Percentiles rank a stretch among this genome's conserved stretches.
phyloP scores from a whole-genome alignment of 2,113 vertebrate genomes.

The Pseudopipra pipra region DNA sequence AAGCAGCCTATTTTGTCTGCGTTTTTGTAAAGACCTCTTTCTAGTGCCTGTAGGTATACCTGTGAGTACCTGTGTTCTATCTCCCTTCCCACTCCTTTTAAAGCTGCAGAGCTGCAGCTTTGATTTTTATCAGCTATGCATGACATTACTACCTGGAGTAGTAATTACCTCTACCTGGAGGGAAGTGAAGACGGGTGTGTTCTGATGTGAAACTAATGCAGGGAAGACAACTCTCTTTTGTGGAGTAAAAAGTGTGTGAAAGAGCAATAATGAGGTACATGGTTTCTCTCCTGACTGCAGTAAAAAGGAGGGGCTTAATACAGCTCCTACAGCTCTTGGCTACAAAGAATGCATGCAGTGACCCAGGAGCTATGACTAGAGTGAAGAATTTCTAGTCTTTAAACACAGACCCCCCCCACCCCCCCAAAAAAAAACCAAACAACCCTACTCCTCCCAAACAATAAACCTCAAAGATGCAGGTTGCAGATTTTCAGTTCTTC shows the following conservation, averaged over 20 bases:
- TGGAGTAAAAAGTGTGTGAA: not conserved
- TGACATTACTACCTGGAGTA: not conserved
- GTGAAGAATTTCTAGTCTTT: not conserved
- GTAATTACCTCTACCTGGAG: not conserved
- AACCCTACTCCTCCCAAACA: no score
- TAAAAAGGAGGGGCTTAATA: not conserved
- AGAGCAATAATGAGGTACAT: not conserved
- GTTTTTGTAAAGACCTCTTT: not conserved
- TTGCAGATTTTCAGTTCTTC: not conserved
- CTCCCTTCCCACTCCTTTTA: not conserved
- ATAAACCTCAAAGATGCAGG: not conserved
- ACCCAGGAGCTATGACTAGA: not conserved
- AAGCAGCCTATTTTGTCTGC: not conserved
- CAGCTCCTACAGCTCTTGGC: not conserved
- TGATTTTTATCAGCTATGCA: not conserved
- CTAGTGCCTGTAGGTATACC: not conserved
- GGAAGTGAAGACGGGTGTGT: not conserved
- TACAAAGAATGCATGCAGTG: rapidly evolving
- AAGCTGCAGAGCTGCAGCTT: not conserved
- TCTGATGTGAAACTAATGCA: not conserved
- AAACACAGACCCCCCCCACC: not conserved
- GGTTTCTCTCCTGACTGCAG: not conserved
- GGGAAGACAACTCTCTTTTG: not conserved
- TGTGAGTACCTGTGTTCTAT: not conserved
- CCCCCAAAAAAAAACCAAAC: not conserved